phyloP scores from a whole-genome alignment of 2,888 invertebrate genomes.

The Mylabris sibirica region DNA sequence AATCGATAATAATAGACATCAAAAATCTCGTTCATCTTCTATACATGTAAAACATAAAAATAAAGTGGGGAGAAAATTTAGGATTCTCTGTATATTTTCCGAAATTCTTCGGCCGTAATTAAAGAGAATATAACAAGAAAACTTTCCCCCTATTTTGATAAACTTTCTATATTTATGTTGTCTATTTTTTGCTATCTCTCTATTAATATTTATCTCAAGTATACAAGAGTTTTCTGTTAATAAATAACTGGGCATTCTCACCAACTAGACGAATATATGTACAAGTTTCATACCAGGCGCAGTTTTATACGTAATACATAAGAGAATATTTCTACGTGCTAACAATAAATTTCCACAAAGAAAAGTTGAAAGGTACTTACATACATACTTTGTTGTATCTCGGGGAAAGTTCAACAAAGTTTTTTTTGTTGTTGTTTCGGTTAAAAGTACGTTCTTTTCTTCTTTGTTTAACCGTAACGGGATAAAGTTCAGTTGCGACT shows the following conservation, averaged over 20 bases:
- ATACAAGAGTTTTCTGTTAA: not conserved
- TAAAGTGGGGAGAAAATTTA: no score
- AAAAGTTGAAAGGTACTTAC: not conserved
- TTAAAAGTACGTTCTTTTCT: not conserved
- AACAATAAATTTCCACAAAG: not conserved
- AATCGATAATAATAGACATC: slow-evolving; percentile 2
- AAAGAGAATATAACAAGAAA: not conserved
- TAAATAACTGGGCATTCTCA: slow-evolving; percentile 1
- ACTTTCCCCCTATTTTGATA: not conserved
- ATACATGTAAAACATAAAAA: no score
- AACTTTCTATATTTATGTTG: not conserved
- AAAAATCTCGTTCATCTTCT: not conserved
- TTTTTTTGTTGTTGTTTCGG: no score
- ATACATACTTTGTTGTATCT: no score
- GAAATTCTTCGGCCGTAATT: not conserved
- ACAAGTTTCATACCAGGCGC: not conserved
- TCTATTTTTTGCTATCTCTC: not conserved
- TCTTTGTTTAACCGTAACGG: no score
- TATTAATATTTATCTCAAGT: slow-evolving; percentile 1
- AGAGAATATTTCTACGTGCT: not conserved
- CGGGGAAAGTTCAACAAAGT: no score
- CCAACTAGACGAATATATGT: not conserved
- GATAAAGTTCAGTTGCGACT: no score
- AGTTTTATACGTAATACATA: no score
- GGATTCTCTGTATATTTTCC: no score